Evolutionary conservation across 2,797 vertebrate species (phyloP).

Genomic region (Urocyon cinereoargenteus): DNA sequence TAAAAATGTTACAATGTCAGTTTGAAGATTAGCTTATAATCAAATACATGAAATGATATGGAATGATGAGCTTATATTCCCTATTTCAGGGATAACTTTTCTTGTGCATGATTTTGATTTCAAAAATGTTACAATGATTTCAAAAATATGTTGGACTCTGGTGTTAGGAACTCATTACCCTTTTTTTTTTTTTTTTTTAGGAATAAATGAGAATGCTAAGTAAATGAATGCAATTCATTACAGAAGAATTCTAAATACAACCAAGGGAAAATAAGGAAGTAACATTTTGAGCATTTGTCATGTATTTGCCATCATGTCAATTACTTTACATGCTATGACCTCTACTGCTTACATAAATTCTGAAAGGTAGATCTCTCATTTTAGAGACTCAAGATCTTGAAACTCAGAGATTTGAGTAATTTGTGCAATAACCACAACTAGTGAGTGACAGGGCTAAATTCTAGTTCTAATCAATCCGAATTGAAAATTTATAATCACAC

Average conservation of each 20-base stretch:
- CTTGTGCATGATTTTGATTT: background rate
- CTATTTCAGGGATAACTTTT: background rate
- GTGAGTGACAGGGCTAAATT: background rate
- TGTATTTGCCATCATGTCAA: background rate
- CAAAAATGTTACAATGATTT: background rate
- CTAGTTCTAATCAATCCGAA: background rate
- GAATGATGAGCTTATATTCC: background rate
- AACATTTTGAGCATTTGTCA: background rate
- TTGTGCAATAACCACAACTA: background rate
- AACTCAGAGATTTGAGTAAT: background rate
- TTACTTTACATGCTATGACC: background rate
- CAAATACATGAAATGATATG: background rate
- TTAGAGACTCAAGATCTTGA: background rate
- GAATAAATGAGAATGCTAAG: background rate
- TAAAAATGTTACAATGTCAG: background rate
- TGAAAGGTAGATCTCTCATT: background rate
- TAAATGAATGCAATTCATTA: background rate
- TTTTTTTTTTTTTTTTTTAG: background rate
- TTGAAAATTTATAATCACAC: background rate
- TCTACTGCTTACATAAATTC: background rate
- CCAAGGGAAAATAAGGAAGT: background rate
- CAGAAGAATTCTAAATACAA: background rate
- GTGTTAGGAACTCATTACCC: background rate
- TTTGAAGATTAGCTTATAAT: slow-evolving; percentile 1
- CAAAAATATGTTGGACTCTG: background rate